Evolutionary conservation across 2,888 invertebrate genomes (phyloP), one percentile per base, ranked within the genome.

Genomic region (Trilocha varians): DNA sequence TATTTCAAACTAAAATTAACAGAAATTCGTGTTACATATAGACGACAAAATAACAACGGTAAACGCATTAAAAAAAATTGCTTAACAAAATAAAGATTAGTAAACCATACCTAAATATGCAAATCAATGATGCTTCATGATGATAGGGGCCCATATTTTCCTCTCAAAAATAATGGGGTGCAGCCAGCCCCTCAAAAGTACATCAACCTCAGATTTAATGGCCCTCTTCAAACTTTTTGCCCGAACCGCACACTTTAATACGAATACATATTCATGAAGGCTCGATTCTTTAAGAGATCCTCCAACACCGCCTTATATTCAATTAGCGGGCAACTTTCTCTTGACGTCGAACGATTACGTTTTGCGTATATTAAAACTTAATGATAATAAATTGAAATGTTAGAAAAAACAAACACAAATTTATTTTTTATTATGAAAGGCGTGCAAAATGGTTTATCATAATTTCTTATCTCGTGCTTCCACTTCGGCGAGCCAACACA

Each of bases 251-350:
- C 69, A 69, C 70, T 78, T 70, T 59, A 66, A 55, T 55, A 49
- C 47, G 55, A 55, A 74, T 80, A 67, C 77, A 83, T 82, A 83
- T 80, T 83, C 79, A 83, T 80, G 78, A 76, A 59, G 49, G 44
- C 57, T 57, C 50, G 49, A 53, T 53, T 48, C 52, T 44, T 49
- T 41, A 55, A 55, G 49, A 55, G 51, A 55, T 61, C 63, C 62
- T 61, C 63, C 63, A 65, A 65, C 64, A 62, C 62, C 64, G 69
- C 64, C 65, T 75, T 80, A 78, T 74, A 79, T 83, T 79, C 78
- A 80, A 83, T 84, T 83, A 38, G 34, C 35, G 13, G 16, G 42
- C 42, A 42, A 42, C 35, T 34, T 42, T 42, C 38, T 34, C 25
- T 16, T 25, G 38, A 38, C 42, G 34, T 70, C 65, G 61, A 44